Conservation (phyloP, 2,888 invertebrate genomes). For the Cataglyphis albicans region DNA sequence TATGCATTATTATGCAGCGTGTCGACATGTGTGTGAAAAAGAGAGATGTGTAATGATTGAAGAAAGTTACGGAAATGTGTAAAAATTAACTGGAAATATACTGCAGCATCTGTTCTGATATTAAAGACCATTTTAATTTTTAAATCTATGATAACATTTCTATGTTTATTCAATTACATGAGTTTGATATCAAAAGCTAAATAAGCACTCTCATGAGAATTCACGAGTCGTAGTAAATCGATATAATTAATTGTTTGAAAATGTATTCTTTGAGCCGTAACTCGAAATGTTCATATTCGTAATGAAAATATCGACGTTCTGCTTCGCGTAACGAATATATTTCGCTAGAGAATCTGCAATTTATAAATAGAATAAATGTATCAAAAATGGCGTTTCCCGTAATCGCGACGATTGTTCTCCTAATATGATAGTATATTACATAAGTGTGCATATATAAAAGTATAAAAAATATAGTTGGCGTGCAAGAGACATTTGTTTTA, state of each 20-base stretch:
- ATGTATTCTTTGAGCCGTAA: neutral
- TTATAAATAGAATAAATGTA: neutral
- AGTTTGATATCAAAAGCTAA: neutral
- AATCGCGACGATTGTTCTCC: neutral
- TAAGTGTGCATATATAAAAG: neutral
- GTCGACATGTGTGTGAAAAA: constrained; percentile 1
- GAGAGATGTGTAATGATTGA: neutral
- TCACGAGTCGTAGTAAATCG: neutral
- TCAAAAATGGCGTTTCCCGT: neutral
- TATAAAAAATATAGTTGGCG: neutral
- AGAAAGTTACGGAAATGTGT: constrained; percentile 10
- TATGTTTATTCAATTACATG: constrained; percentile 13
- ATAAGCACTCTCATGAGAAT: neutral
- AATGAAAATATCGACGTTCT: neutral
- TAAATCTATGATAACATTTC: neutral
- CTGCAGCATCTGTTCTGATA: neutral
- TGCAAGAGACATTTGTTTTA: neutral
- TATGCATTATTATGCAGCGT: neutral
- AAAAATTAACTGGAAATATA: constrained; percentile 4
- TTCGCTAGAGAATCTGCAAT: neutral
- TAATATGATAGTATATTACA: neutral
- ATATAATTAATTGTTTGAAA: constrained; percentile 27
- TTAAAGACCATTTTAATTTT: neutral
- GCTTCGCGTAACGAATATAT: neutral
- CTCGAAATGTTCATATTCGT: neutral